Evolutionary conservation across 2,113 vertebrate genomes (phyloP).

Genomic region (Erythrocebus patas): DNA sequence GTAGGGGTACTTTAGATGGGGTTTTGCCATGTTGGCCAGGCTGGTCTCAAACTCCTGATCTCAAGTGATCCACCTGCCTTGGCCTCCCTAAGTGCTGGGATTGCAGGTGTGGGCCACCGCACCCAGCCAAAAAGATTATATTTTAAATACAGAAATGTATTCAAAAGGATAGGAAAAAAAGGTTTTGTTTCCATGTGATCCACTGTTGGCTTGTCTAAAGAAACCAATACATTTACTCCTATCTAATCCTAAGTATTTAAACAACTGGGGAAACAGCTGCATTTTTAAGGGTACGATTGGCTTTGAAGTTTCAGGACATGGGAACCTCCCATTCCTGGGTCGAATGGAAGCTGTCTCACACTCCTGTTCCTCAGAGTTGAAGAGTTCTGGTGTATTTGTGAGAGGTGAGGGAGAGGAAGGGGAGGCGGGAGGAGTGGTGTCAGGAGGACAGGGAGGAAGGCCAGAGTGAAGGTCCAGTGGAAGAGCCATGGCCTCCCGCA

Average conservation of each 20-base stretch:
- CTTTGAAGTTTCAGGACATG: not conserved
- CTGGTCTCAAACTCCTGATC: too few relatives aligned
- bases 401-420: too few relatives aligned
- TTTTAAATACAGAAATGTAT: not conserved
- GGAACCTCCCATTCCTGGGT: not conserved
- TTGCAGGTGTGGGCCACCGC: too few relatives aligned
- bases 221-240: not conserved
- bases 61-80: too few relatives aligned
- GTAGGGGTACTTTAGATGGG: too few relatives aligned
- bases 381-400: not conserved
- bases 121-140: not conserved
- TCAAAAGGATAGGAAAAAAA: not conserved
- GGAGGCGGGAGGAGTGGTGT: fast-evolving
- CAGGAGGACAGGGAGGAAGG: too few relatives aligned
- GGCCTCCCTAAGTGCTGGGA: too few relatives aligned
- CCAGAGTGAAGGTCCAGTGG: not conserved
- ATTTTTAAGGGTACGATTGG: not conserved
- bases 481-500: not conserved
- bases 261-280: not conserved
- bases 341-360: not conserved
- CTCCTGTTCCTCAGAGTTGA: not conserved
- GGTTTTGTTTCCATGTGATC: not conserved
- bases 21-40: too few relatives aligned
- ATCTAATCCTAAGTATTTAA: not conserved
- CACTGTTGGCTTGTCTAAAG: not conserved